Evolutionary conservation across 2,888 invertebrate species (phyloP), one percentile per base, ranked within the genome.

Genomic region (Mechanitis mazaeus): DNA sequence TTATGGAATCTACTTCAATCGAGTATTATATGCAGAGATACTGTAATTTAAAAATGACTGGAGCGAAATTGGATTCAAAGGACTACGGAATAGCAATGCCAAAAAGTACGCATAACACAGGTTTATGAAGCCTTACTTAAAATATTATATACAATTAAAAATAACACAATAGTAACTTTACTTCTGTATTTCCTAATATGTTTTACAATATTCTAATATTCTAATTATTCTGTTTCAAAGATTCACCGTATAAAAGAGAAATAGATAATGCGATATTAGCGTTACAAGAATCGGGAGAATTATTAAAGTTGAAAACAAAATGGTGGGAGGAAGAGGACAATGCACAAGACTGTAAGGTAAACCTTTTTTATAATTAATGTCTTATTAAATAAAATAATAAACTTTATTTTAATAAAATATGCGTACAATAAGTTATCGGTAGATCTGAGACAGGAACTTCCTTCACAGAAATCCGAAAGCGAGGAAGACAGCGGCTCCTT

Each of bases 1-100:
- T 99, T 65, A 98, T 98, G 96, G 99, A 99, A 89, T 98, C 97
- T 45, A 95, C 97, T 0, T 94, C 95, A 33, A 94, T 99, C 71
- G 97, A 98, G 81, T 99, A 98, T 84, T 94, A 93, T 71, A 94
- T 93, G 67, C 94, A 96, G 79, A 91, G 95, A 67, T 91, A 95
- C 75, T 97, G 97, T 80, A 93, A 95, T 64, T 91, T 98, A 64
- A 94, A 92, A 64, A 94, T 94, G 90, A 93, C 96, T 45, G 96
- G 97, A 1, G 92, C 93, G 7, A 92, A 94, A 72, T 90, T 98
- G 59, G 97, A 98, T 78, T 94, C 95, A 56, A 98, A 90, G 63
- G 86, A 85, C 93, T 96, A 96, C 75, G 96, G 96, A 35, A 95
- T 97, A 60, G 96, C 95, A 3, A 93, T 95, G 91, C 94, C 94